Conservation (phyloP, 2,113 vertebrate species). For the Oostethus manadensis region DNA sequence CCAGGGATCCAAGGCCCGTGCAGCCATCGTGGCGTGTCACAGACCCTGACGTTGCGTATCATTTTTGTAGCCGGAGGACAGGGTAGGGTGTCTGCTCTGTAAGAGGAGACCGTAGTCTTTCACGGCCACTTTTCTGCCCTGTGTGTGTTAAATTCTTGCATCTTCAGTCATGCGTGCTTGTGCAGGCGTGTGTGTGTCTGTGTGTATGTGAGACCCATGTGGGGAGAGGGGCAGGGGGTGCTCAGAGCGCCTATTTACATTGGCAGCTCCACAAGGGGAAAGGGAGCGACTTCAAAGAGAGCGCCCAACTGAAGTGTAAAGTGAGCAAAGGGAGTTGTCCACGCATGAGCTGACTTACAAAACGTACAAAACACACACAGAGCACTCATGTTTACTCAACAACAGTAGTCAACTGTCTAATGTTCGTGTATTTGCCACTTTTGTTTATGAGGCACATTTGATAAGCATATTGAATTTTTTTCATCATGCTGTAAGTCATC, state of each 20-base stretch:
- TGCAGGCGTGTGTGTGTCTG: slow-evolving; percentile 26
- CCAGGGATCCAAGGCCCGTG: slow-evolving; percentile 17
- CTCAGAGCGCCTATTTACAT: slow-evolving; percentile 69
- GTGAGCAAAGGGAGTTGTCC: slow-evolving; percentile 57
- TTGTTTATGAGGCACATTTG: neutral
- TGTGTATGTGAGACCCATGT: slow-evolving; percentile 56
- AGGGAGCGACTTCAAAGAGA: slow-evolving; percentile 79
- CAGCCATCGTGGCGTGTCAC: slow-evolving; percentile 7
- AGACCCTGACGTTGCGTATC: slow-evolving; percentile 37
- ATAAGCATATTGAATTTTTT: neutral
- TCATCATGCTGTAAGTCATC: neutral
- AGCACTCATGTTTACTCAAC: slow-evolving; percentile 21
- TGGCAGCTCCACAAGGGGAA: slow-evolving; percentile 76
- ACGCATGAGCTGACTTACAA: slow-evolving; percentile 62
- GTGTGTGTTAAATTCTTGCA: slow-evolving; percentile 13
- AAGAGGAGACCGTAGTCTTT: slow-evolving; percentile 65
- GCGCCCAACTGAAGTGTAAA: slow-evolving; percentile 63
- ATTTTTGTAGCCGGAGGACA: slow-evolving; percentile 72
- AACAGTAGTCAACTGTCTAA: slow-evolving; percentile 4
- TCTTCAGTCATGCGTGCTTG: slow-evolving; percentile 39
- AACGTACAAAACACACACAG: slow-evolving; percentile 52
- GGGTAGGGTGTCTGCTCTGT: slow-evolving; percentile 72
- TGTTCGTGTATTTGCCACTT: neutral
- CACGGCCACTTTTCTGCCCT: slow-evolving; percentile 11
- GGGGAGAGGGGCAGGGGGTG: slow-evolving; percentile 53